Evolutionary conservation across 2,113 vertebrate genomes (phyloP), one percentile per base, ranked within the genome.

Genomic region (Chaetodon trifascialis): DNA sequence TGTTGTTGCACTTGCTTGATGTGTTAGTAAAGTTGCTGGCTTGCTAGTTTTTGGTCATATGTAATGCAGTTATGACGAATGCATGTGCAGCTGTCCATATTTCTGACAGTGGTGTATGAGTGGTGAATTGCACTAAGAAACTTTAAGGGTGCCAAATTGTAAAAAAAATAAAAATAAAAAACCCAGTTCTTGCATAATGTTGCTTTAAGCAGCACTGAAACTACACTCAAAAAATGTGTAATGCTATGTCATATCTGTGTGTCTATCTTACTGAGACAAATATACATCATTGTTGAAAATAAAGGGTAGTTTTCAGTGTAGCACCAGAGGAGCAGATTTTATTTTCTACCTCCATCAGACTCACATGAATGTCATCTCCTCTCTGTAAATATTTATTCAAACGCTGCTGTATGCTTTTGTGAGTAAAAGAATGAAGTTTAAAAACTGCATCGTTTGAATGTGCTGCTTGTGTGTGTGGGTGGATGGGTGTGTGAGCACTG

Each of bases 291-390:
- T 82, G 36, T 40, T 15, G 21, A 66, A 75, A 76, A 16, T 25
- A n/a, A 62, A 74, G 21, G 49, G 52, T 54, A 21, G 11, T 76
- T 79, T 67, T 63, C 5, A 49, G 38, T 56, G n/a, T 38, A 30
- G 23, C 17, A 63, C 40, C 30, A 58, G 38, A 85, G 40, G 70
- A 58, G 17, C 17, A 1, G 14, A 30, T 54, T 73, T 6, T 30
- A 9, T 38, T 84, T 86, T 85, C 88, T 91, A 91, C 89, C 92
- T 92, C 90, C 58, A 9, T 34, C 49, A 63, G 63, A 80, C 63
- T 79, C 74, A 67, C 44, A 54, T 86, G 69, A 82, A 83, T 85
- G 78, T 88, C 64, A 85, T 85, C 79, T 87, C 88, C 72, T 40
- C 17, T 76, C 59, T 90, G 83, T 84, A 85, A 56, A 90, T 78